Conservation (phyloP, 1,140 invertebrate species). For the Calephelis virginiensis region DNA sequence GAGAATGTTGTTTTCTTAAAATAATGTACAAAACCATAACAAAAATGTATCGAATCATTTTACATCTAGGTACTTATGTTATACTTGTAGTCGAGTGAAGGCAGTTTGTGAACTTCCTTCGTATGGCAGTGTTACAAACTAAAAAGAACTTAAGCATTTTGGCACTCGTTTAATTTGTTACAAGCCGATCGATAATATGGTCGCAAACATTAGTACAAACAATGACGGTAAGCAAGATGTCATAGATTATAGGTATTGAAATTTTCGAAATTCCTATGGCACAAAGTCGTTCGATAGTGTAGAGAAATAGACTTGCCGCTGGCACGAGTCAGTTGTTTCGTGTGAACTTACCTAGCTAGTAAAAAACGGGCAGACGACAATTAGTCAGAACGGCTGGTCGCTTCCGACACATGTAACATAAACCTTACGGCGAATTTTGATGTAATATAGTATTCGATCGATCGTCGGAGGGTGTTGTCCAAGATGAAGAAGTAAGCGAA, state of each 20-base stretch:
- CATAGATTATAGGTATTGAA: constrained; percentile 33
- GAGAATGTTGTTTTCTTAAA: constrained; percentile 33
- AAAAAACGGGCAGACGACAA: too few species aligned
- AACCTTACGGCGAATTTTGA: too few species aligned
- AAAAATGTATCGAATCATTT: constrained; percentile 28
- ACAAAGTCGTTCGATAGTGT: constrained; percentile 45
- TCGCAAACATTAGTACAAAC: background rate
- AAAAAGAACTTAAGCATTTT: constrained; percentile 5
- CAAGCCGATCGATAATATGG: background rate
- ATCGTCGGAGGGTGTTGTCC: too few species aligned
- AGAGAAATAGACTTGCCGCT: constrained; percentile 14
- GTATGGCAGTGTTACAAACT: constrained; percentile 14
- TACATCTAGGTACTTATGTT: constrained; percentile 45
- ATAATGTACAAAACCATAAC: constrained; percentile 33
- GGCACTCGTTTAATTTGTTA: constrained; percentile 6
- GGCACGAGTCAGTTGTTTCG: background rate
- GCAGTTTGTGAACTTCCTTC: background rate
- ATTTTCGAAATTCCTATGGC: constrained; percentile 65
- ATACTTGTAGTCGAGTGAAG: constrained; percentile 32
- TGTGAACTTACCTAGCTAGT: too few species aligned
- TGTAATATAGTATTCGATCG: too few species aligned
- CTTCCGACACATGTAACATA: too few species aligned
- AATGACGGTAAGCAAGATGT: background rate
- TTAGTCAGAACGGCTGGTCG: too few species aligned
- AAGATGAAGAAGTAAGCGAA: too few species aligned